Evolutionary conservation across 2,888 invertebrate genomes (phyloP), one percentile per base, ranked within the genome.

Genomic region (Nomada lathburiana): DNA sequence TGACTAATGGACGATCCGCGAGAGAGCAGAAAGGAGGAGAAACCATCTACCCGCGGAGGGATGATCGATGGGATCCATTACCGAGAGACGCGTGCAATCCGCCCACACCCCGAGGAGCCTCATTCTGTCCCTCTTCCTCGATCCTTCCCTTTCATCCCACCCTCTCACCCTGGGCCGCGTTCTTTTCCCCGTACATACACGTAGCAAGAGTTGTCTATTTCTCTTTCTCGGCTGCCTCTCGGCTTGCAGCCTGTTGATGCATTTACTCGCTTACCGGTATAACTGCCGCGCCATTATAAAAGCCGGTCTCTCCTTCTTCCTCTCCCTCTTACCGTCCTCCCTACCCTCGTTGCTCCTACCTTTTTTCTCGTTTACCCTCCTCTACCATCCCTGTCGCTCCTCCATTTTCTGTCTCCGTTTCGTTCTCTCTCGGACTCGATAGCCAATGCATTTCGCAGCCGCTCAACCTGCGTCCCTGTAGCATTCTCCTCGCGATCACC

Each of bases 61-160:
- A 91, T 91, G 91, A 91, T 91, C 89, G 91, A 91, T 90, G 90
- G 85, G 89, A 89, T 90, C 91, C 91, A 91, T 91, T 91, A 91
- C 89, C 90, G 83, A 80, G 84, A 86, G 88, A 88, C 89, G 89
- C 89, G 91, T 90, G 89, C 90, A 90, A 90, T 90, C 90, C 91
- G 91, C 91, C 91, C 88, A 91, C 91, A 90, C 90, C 90, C 89
- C 79, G 86, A 90, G 90, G 88, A 89, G 73, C 60, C 70, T 69
- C 50, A 16, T 62, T 80, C 83, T 76, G 76, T 84, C 76, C 57
- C 83, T 75, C 78, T 83, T 59, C 72, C 78, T 47, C 72, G 72
- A 63, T 83, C 71, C 77, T 64, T 20, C 64, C 44, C 26, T 7
- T 20, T 18, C 10, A 11, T 7, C 2, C n/a, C 69, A n/a, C 18